Base-by-base conservation (phyloP, 2,113 vertebrate genomes). In the Periophthalmus modestus region DNA sequence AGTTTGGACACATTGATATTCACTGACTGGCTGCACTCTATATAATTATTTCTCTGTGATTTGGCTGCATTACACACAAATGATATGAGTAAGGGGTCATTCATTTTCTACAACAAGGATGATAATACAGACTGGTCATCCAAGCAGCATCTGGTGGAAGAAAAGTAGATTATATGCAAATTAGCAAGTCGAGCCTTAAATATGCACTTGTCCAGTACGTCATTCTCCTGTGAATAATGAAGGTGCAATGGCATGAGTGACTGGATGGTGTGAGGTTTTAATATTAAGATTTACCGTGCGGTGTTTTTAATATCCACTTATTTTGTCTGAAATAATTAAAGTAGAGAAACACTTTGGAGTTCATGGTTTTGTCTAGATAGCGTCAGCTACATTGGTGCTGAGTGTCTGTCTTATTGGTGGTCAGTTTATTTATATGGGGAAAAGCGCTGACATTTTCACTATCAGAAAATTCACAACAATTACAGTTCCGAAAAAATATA, bases 21-120 rank as follows among this genome's bases (percentile, higher is more conserved):
- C 59, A 52, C 72, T 80, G 75, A 86, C 80, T 80, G 75, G 85
- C 81, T 50, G 71, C 59, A 18, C 71, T 83, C 71, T 73, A 73
- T 84, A 71, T 28, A 82, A 79, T 73, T 69, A 57, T 69, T 28
- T 46, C 34, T 16, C 28, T 21, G 54, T 34, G 23, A 68, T 21
- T 59, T 65, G 0, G 19, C 63, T 7, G 61, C 77, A 86, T 85
- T 69, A 81, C 70, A 63, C 57, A 74, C 69, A 7, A 18, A 21
- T 46, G 66, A 77, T 47, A 71, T 52, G 61, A 21, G 72, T 71
- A 81, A 76, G 65, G 7, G 14, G 36, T 43, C 0, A 5, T 71
- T 78, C 28, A 77, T 85, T 73, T 80, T 5, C 0, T 54, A 21
- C 66, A 66, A 43, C 58, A 59, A 58, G 69, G 81, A 77, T 69